Percentiles rank a stretch among this genome's conserved stretches.
phyloP scores from a whole-genome alignment of 2,797 vertebrate species.

The Luscinia megarhynchos region DNA sequence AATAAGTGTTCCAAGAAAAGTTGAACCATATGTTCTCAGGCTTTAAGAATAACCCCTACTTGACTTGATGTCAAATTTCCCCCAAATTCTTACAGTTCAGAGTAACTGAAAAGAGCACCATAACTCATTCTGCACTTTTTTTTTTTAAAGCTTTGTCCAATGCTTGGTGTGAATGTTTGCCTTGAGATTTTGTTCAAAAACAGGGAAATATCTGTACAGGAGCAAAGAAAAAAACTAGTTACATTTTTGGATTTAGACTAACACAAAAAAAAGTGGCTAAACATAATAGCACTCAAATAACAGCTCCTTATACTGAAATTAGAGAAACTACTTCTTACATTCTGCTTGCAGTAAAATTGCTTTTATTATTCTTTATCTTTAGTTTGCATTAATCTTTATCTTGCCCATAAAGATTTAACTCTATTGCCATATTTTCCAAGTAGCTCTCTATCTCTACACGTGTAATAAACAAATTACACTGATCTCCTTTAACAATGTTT shows the following conservation, averaged over 20 bases:
- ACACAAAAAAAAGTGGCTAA: neutral
- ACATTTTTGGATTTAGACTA: neutral
- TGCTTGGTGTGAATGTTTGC: neutral
- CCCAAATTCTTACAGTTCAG: neutral
- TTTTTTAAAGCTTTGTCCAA: neutral
- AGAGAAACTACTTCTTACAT: neutral
- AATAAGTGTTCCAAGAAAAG: neutral
- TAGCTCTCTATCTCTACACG: neutral
- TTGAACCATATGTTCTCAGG: neutral
- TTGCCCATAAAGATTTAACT: conserved; percentile 30
- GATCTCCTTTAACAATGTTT: neutral
- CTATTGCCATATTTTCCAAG: neutral
- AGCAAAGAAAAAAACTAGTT: neutral
- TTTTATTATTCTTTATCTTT: conserved; percentile 33
- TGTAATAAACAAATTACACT: conserved; percentile 15
- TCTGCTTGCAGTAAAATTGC: neutral
- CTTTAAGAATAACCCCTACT: neutral
- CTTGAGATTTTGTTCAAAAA: neutral
- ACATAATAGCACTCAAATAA: neutral
- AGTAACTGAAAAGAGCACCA: neutral
- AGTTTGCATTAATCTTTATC: conserved; percentile 43
- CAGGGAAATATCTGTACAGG: neutral
- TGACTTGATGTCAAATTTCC: neutral
- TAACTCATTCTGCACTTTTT: neutral
- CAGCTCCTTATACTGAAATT: neutral